phyloP scores from a whole-genome alignment of 2,113 vertebrate species.

The Toxostoma redivivum region DNA sequence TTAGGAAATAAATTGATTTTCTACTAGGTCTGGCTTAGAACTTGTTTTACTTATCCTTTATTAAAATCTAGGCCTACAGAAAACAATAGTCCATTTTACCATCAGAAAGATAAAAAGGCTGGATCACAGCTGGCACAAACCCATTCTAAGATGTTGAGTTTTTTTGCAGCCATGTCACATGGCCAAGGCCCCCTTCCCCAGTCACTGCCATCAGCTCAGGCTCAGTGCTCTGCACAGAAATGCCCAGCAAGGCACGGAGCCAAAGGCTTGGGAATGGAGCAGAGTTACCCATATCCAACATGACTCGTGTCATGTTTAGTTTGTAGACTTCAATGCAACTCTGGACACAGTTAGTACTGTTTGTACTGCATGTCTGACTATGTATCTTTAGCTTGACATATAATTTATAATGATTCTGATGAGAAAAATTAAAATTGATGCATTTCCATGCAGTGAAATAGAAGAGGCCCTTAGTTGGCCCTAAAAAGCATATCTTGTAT shows the following conservation, averaged over 20 bases:
- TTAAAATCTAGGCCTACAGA: background rate
- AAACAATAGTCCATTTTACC: background rate
- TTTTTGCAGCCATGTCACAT: background rate
- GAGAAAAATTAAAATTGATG: background rate
- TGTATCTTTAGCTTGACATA: background rate
- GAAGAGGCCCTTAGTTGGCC: background rate
- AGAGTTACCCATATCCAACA: background rate
- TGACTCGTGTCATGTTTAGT: background rate
- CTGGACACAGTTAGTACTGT: background rate
- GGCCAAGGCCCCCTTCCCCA: background rate
- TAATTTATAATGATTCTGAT: background rate
- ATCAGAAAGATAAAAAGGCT: background rate
- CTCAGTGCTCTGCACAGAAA: background rate
- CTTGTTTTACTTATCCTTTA: background rate
- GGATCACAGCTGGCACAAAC: background rate
- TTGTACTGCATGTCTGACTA: background rate
- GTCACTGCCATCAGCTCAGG: background rate
- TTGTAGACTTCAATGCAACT: background rate
- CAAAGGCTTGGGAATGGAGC: background rate
- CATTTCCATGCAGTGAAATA: background rate
- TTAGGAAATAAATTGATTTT: background rate
- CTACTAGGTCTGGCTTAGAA: background rate
- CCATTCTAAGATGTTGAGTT: accelerated
- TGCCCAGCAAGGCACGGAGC: accelerated
- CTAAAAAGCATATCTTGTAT: background rate